A percentile compares a stretch with the other conserved stretches of the same genome.
Evolutionary conservation across 2,888 invertebrate species (phyloP).

Genomic region (Acleris laterana): DNA sequence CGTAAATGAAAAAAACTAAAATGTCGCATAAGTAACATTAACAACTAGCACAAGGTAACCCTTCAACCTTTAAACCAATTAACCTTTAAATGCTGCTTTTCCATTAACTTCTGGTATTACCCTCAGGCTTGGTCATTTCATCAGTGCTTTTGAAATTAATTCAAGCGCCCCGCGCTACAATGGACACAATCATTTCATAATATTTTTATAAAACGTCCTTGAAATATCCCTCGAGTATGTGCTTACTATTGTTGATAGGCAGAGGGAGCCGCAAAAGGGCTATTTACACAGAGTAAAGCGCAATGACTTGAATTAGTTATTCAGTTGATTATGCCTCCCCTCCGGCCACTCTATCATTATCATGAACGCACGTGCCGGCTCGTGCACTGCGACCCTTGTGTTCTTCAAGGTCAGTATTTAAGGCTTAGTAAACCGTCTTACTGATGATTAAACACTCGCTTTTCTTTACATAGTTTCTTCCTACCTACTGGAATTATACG

Average conservation of each 20-base stretch:
- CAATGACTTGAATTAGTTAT: constrained; percentile 83
- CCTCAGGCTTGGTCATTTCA: constrained; percentile 35
- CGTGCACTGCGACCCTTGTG: constrained; percentile 65
- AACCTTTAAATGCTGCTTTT: constrained; percentile 54
- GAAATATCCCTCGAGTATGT: constrained; percentile 54
- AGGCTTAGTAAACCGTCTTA: constrained; percentile 43
- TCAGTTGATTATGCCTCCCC: constrained; percentile 80
- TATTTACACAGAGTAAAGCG: constrained; percentile 69
- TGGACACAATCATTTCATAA: constrained; percentile 51
- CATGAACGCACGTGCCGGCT: constrained; percentile 76
- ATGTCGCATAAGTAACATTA: constrained; percentile 38
- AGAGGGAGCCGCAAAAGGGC: constrained; percentile 73
- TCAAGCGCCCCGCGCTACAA: constrained; percentile 27
- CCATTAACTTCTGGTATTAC: constrained; percentile 44
- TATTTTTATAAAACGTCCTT: constrained; percentile 66
- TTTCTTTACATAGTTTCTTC: neutral
- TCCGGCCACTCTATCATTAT: constrained; percentile 81
- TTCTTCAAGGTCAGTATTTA: constrained; percentile 78
- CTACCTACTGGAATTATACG: too few species aligned
- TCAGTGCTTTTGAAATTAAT: constrained; percentile 33
- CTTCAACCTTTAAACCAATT: constrained; percentile 51
- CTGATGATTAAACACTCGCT: neutral
- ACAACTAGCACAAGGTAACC: constrained; percentile 51
- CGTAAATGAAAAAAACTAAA: constrained; percentile 8
- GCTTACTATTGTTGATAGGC: constrained; percentile 50